Evolutionary conservation across 2,113 vertebrate species (phyloP).

Genomic region (zebrafish (Danio rerio)): DNA sequence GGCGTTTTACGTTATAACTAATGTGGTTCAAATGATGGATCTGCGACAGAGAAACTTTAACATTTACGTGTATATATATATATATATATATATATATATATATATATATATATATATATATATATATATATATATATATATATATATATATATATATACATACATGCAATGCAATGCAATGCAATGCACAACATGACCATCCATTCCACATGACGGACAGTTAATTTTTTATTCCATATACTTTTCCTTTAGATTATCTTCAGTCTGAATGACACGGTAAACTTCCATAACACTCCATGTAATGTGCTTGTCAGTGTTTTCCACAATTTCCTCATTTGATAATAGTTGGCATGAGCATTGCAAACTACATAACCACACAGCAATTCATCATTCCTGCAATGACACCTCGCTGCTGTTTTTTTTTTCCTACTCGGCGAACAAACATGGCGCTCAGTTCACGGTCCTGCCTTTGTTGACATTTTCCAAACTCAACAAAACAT

Average conservation of each 20-base stretch:
- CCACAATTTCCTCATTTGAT: constrained; percentile 35
- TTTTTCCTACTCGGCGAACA: constrained; percentile 46
- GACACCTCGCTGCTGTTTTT: constrained; percentile 32
- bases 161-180: no score
- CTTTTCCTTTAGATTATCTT: background rate
- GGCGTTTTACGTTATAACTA: no score
- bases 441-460: constrained; percentile 20
- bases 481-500: constrained; percentile 45
- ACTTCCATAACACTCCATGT: constrained; percentile 13
- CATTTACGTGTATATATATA: no score
- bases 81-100: no score
- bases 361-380: constrained; percentile 40
- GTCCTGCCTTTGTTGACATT: constrained; percentile 26
- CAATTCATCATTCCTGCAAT: constrained; percentile 39
- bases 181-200: background rate
- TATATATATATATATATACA: no score
- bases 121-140: no score
- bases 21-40: no score
- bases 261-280: background rate
- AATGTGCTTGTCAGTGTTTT: constrained; percentile 22
- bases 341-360: constrained; percentile 23
- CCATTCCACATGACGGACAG: background rate
- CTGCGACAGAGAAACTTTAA: no score
- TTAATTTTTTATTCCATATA: background rate
- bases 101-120: no score